Percentiles rank a stretch among this genome's conserved stretches.
Conservation (phyloP, 2,113 vertebrate genomes). For the Heterotis niloticus region DNA sequence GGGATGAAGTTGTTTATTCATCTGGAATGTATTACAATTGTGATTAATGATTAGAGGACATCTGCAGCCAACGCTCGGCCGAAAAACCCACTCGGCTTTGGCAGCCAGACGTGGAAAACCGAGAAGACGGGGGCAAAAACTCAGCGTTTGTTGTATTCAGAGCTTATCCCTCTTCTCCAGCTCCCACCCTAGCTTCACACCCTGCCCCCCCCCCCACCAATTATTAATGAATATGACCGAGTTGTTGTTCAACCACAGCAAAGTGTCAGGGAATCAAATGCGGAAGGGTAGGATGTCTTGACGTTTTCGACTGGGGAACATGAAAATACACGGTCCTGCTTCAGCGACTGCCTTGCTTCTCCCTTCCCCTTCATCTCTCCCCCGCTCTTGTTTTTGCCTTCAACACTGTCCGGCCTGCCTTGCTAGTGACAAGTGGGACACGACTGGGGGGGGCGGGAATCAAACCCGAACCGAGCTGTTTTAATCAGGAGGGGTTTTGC, state of each 20-base stretch:
- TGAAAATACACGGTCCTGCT: conserved; percentile 73
- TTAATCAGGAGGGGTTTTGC: conserved; percentile 27
- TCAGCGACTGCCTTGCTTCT: conserved; percentile 62
- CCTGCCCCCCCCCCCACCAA: conserved; percentile 41
- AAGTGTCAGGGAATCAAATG: conserved; percentile 63
- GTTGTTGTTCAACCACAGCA: conserved; percentile 65
- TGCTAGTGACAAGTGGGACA: conserved; percentile 60
- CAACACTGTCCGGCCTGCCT: conserved; percentile 58
- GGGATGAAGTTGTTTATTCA: conserved; percentile 89
- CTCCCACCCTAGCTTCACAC: background rate
- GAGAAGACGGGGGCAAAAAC: conserved; percentile 45
- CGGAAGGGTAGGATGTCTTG: conserved; percentile 65
- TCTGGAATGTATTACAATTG: conserved; percentile 94
- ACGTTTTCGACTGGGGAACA: conserved; percentile 75
- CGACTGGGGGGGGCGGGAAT: conserved; percentile 51
- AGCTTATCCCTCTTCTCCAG: conserved; percentile 44
- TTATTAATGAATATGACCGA: conserved; percentile 66
- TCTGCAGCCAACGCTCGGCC: conserved; percentile 67
- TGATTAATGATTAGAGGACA: conserved; percentile 80
- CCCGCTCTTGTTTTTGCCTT: conserved; percentile 8
- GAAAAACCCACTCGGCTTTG: conserved; percentile 58
- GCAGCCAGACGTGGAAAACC: conserved; percentile 60
- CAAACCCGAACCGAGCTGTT: conserved; percentile 28
- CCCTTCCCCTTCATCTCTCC: background rate
- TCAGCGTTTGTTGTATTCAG: conserved; percentile 71